These are phyloP conservation scores for Ectobius pallidus DNA, from an alignment of 2,888 invertebrate genomes.

Conservation along the genomic window DNA sequence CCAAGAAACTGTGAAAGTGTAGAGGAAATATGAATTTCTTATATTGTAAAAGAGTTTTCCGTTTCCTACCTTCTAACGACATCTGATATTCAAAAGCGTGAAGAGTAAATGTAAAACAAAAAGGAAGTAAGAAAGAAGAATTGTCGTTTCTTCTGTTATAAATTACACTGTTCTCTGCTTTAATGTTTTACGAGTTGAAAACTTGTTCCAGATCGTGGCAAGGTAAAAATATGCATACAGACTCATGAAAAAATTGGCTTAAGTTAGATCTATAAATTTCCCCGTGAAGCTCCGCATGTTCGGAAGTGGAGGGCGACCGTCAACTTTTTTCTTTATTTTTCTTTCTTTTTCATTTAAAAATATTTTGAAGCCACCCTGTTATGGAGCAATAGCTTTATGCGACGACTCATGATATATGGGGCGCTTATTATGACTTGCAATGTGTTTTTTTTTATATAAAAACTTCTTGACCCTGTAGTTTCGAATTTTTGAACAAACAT, in stretches of 20 bases:
- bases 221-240: conserved; percentile 24
- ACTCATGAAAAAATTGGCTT: background rate
- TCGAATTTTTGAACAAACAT: background rate
- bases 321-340: conserved; percentile 9
- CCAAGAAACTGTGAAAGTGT: conserved; percentile 8
- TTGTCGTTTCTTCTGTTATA: conserved; percentile 8
- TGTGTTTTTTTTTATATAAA: background rate
- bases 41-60: background rate
- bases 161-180: conserved; percentile 12
- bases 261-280: conserved; percentile 25
- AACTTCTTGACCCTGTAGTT: background rate
- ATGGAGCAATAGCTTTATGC: background rate
- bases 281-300: conserved; percentile 23
- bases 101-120: too few species aligned
- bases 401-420: conserved; percentile 5
- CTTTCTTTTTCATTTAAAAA: conserved; percentile 7
- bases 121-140: background rate
- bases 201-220: conserved; percentile 24
- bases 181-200: conserved; percentile 25
- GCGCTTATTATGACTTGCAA: conserved; percentile 20
- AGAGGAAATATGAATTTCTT: background rate
- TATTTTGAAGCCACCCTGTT: conserved; percentile 23
- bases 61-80: conserved; percentile 2
- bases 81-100: conserved; percentile 17
- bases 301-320: background rate